A percentile compares a stretch with the other conserved stretches of the same genome.
phyloP scores from a whole-genome alignment of 2,888 invertebrate genomes.

The Aphelenchoides bicaudatus region DNA sequence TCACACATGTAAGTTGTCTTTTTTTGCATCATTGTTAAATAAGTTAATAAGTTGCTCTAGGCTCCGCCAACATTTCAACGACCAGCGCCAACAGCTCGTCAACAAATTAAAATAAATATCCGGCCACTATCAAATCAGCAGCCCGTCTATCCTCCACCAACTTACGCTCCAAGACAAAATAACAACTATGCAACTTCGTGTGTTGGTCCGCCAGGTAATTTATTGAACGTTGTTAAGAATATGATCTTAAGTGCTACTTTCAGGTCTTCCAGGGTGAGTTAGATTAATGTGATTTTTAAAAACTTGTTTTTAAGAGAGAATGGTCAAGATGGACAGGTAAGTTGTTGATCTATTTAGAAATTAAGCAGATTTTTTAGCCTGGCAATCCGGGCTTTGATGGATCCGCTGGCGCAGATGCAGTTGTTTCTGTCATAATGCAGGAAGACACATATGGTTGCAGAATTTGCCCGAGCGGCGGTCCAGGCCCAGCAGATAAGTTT shows the following conservation, averaged over 20 bases:
- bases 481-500: background rate
- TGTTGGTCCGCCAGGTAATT: constrained; percentile 4
- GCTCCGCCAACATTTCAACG: no score
- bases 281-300: no score
- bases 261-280: no score
- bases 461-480: background rate
- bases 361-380: no score
- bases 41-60: no score
- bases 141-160: background rate
- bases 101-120: constrained; percentile 1
- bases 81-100: background rate
- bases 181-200: background rate
- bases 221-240: background rate
- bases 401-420: constrained; percentile 1
- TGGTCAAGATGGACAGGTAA: no score
- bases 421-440: background rate
- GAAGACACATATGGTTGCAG: background rate
- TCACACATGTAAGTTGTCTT: no score
- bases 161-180: background rate
- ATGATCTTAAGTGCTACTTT: background rate
- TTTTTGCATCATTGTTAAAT: no score
- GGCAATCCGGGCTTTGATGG: background rate
- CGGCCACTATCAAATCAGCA: no score
- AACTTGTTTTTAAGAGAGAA: no score
- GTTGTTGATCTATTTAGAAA: no score